Base-by-base conservation (phyloP, 2,888 invertebrate species). In the Dorcus parallelipipedus region DNA sequence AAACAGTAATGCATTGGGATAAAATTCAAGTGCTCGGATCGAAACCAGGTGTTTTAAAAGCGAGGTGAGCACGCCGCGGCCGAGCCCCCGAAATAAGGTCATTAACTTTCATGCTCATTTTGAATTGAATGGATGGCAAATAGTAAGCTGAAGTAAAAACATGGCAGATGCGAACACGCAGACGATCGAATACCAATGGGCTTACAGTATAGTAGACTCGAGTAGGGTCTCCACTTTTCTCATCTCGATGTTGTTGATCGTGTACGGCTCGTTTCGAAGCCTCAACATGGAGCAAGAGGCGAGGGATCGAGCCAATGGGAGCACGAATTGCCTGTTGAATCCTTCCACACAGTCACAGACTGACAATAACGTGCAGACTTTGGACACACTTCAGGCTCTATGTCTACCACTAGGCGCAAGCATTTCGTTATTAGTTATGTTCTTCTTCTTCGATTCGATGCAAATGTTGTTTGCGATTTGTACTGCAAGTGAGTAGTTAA, bases 361-460 rank as follows among this genome's bases (percentile, higher is more conserved):
- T 23, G 76, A 76, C 49, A 75, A 70, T 58, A 77, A 76, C 58
- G 90, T 97, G 64, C 96, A 97, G 79, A 97, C 97, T 0, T 81
- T 97, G 76, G 96, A 97, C 80, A 95, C 95, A 59, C 93, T 97
- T 89, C 97, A 97, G 80, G 97, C 97, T 70, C 85, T 97, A 73
- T 96, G 97, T 82, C 86, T 97, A 78, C 97, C 97, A 58, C 83
- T 95, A 64, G 96, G 96, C 73, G 97, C 97, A 69, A 97, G 97
- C 64, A 89, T 96, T 70, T 97, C 97, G 61, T 84, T 97, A 64
- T 88, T 97, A 62, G 89, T 97, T 73, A 97, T 97, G 97, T 97
- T 97, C 81, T 96, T 97, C 84, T 97, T 97, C 82, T 97, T 97
- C 76, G 97, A 97, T 81, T 97, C 97, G 57, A 95, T 97, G 91